These are phyloP conservation scores for Sprattus sprattus DNA, from an alignment of 2,113 vertebrate genomes.

Conservation along the genomic window DNA sequence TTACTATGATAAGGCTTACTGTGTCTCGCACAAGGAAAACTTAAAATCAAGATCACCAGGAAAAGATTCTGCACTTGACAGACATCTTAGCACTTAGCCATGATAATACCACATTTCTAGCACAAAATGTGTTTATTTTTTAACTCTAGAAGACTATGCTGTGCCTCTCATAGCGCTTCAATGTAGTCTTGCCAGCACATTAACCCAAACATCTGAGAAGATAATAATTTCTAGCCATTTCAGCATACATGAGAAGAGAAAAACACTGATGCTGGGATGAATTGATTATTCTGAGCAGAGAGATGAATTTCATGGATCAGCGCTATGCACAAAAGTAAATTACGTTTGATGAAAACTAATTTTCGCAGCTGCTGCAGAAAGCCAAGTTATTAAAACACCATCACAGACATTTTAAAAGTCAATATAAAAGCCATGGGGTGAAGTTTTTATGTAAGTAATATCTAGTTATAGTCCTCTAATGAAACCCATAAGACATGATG, in stretches of 20 bases:
- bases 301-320: conserved; percentile 62
- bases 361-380: conserved; percentile 35
- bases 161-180: neutral
- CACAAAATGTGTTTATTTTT: neutral
- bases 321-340: conserved; percentile 62
- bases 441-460: conserved; percentile 53
- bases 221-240: neutral
- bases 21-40: neutral
- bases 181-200: neutral
- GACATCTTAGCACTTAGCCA: neutral
- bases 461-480: neutral
- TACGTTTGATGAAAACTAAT: conserved; percentile 50
- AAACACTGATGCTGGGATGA: conserved; percentile 1
- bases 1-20: neutral
- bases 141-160: neutral
- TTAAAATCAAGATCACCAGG: neutral
- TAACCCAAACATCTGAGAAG: neutral
- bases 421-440: conserved; percentile 44
- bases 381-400: conserved; percentile 55
- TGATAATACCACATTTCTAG: neutral
- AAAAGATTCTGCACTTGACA: neutral
- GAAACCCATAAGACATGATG: neutral
- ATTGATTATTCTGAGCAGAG: conserved; percentile 41
- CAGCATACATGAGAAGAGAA: neutral
- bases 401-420: conserved; percentile 55